Percentiles rank a stretch among this genome's conserved stretches.
These are phyloP conservation scores for Enteromius viviparus DNA, from an alignment of 2,797 vertebrate genomes.

Conservation along the genomic window DNA sequence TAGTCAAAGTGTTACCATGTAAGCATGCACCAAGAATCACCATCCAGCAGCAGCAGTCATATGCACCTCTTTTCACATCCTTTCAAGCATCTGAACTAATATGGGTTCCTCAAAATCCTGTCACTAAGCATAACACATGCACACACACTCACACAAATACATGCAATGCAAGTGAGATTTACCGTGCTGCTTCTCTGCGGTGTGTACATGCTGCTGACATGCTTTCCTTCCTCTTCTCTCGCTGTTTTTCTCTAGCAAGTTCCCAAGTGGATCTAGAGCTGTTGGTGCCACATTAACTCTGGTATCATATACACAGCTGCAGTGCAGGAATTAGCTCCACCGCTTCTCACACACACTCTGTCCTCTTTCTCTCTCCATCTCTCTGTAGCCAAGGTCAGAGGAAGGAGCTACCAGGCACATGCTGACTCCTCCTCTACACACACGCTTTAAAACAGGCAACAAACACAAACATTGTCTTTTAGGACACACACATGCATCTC, in stretches of 20 bases:
- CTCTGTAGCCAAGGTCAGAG: conserved; percentile 60
- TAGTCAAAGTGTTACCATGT: not conserved
- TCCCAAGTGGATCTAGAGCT: conserved; percentile 33
- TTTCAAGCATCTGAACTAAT: not conserved
- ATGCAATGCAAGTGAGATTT: conserved; percentile 34
- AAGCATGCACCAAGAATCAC: conserved; percentile 7
- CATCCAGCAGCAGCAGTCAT: not conserved
- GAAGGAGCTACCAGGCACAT: conserved; percentile 56
- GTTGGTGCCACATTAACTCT: conserved; percentile 43
- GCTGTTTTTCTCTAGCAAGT: conserved; percentile 34
- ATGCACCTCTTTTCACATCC: not conserved
- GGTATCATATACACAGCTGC: conserved; percentile 45
- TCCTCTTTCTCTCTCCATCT: conserved; percentile 53
- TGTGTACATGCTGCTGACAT: conserved; percentile 35
- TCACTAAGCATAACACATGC: conserved; percentile 24
- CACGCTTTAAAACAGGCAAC: conserved; percentile 26
- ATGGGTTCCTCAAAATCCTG: not conserved
- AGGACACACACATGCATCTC: not conserved
- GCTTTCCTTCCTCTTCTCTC: conserved; percentile 28
- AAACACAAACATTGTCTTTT: conserved; percentile 44
- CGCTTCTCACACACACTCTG: conserved; percentile 40
- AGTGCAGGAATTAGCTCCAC: conserved; percentile 56
- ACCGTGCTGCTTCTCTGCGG: conserved; percentile 38
- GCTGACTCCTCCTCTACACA: conserved; percentile 56
- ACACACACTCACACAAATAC: conserved; percentile 5